These are phyloP conservation scores for Parnassius smintheus DNA, from an alignment of 2,888 invertebrate species.

Conservation along the genomic window DNA sequence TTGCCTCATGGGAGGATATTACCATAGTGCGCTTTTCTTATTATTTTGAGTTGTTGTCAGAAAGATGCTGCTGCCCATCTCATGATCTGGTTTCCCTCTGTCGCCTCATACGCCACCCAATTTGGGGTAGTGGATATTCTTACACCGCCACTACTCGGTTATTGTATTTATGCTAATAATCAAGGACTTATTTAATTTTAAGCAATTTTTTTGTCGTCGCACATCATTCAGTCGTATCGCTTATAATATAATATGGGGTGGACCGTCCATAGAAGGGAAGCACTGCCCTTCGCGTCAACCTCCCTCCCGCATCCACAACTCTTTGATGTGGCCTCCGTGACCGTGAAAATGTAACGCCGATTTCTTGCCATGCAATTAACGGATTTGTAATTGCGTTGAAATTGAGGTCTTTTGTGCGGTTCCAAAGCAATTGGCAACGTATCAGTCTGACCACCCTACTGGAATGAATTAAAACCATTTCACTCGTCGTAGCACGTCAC, in stretches of 20 bases:
- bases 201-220: conserved; percentile 24
- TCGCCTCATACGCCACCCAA: too few relatives aligned
- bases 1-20: too few relatives aligned
- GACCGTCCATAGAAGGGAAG: conserved; percentile 47
- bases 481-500: neutral
- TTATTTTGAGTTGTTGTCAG: too few relatives aligned
- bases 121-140: too few relatives aligned
- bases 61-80: too few relatives aligned
- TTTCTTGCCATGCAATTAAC: conserved; percentile 66
- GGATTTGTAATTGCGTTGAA: conserved; percentile 56
- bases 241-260: conserved; percentile 39
- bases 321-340: conserved; percentile 76
- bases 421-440: conserved; percentile 31
- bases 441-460: neutral
- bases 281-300: conserved; percentile 28
- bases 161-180: too few relatives aligned
- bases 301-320: conserved; percentile 46
- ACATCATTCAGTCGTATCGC: conserved; percentile 31
- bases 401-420: conserved; percentile 47
- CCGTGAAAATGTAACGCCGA: conserved; percentile 72
- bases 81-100: too few relatives aligned
- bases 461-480: conserved; percentile 23
- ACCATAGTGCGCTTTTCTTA: too few relatives aligned
- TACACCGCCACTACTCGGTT: too few relatives aligned
- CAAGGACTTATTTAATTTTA: too few relatives aligned